Percentiles rank a stretch among this genome's conserved stretches.
These are phyloP conservation scores for Clarias fuscus DNA, from an alignment of 2,797 vertebrate genomes.

Conservation along the genomic window DNA sequence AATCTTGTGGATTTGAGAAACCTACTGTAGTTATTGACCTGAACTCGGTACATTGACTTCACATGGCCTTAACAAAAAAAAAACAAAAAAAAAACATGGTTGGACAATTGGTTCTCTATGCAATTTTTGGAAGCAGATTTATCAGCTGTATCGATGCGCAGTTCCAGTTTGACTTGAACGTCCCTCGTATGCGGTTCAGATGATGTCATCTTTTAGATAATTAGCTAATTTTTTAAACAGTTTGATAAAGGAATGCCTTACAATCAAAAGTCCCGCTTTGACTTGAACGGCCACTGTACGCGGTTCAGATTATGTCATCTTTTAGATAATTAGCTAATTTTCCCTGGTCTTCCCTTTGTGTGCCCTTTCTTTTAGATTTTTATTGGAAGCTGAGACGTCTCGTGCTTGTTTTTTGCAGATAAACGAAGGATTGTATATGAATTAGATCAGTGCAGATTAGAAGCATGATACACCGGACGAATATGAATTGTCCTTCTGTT, in stretches of 20 bases:
- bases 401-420: too few species aligned
- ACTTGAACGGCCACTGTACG: not conserved
- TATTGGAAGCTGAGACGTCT: not conserved
- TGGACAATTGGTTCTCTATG: not conserved
- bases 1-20: not conserved
- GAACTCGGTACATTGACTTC: not conserved
- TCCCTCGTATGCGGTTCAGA: too few species aligned
- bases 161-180: too few species aligned
- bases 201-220: too few species aligned
- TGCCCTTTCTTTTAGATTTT: not conserved
- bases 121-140: not conserved
- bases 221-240: too few species aligned
- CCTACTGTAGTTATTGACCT: not conserved
- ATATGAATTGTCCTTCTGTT: too few species aligned
- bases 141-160: not conserved
- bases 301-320: not conserved
- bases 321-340: not conserved
- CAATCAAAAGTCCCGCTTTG: too few species aligned
- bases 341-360: too few species aligned
- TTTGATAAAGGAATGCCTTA: too few species aligned
- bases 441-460: too few species aligned
- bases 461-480: too few species aligned
- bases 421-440: too few species aligned
- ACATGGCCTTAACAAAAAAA: not conserved
- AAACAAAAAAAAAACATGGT: not conserved